These are phyloP conservation scores for Contarinia nasturtii DNA, from an alignment of 1,140 invertebrate species.

Conservation along the genomic window DNA sequence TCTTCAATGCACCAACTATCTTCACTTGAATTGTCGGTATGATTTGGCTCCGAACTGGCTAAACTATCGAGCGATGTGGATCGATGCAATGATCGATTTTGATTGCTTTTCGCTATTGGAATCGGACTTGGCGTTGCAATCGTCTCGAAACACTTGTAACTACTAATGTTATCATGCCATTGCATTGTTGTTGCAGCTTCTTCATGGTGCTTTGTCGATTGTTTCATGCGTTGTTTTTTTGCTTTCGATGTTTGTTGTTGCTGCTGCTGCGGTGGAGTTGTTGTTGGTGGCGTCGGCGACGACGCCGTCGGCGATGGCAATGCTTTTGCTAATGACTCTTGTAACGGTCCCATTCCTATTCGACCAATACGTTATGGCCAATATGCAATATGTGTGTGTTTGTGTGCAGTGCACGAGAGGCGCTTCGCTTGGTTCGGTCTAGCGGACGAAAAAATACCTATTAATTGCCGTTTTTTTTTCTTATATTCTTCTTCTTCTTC, in stretches of 20 bases:
- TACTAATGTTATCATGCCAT: constrained; percentile 5
- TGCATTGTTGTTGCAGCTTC: constrained; percentile 1
- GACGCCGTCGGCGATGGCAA: too few species aligned
- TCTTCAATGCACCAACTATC: neutral
- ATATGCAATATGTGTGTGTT: too few species aligned
- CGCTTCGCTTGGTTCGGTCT: too few species aligned
- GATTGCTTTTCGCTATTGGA: constrained; percentile 2
- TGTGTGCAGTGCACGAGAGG: too few species aligned
- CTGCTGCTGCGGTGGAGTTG: neutral
- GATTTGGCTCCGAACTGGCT: constrained; percentile 35
- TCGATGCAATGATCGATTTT: constrained; percentile 16
- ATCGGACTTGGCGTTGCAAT: constrained; percentile 5
- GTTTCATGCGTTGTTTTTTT: neutral
- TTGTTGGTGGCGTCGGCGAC: too few species aligned
- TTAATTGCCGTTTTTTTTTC: too few species aligned
- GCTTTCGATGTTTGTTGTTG: neutral
- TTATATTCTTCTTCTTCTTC: too few species aligned
- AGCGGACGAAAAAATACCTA: too few species aligned
- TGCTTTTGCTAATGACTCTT: too few species aligned
- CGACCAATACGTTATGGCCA: too few species aligned
- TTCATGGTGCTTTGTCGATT: neutral
- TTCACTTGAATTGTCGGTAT: too few species aligned
- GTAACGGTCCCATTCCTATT: too few species aligned
- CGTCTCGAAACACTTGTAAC: constrained; percentile 11
- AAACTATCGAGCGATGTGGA: constrained; percentile 40